phyloP scores from a whole-genome alignment of 2,113 vertebrate genomes.

The Thunnus maccoyii region DNA sequence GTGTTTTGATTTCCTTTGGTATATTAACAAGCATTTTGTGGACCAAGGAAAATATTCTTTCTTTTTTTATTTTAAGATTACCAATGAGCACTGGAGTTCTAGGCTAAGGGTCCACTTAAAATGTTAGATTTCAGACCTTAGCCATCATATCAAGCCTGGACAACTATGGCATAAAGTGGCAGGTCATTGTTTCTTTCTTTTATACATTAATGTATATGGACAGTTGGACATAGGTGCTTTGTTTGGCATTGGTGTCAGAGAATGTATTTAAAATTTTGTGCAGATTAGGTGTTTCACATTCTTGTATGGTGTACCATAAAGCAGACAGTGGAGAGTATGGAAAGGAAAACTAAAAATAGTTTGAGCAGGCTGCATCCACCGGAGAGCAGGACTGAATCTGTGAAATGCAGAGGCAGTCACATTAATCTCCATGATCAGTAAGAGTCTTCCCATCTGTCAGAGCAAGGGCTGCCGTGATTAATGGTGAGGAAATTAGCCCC shows the following conservation, averaged over 20 bases:
- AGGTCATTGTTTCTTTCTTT: background rate
- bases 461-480: constrained; percentile 60
- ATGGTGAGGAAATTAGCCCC: constrained; percentile 69
- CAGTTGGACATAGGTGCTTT: background rate
- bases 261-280: background rate
- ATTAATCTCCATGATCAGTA: constrained; percentile 67
- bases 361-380: constrained; percentile 19
- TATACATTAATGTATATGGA: background rate
- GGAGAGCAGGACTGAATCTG: constrained; percentile 34
- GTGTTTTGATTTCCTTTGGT: constrained; percentile 65
- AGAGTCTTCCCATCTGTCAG: constrained; percentile 53
- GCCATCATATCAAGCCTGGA: background rate
- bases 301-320: constrained; percentile 5
- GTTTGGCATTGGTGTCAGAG: background rate
- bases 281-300: background rate
- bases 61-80: constrained; percentile 34
- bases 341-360: background rate
- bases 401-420: constrained; percentile 34
- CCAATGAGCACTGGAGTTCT: constrained; percentile 12
- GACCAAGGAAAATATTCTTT: constrained; percentile 50
- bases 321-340: background rate
- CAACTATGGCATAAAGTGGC: background rate
- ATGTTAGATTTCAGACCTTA: background rate
- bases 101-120: background rate
- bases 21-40: constrained; percentile 46